These are phyloP conservation scores for Diadema setosum DNA, from an alignment of 35 echinoderm and acorn worm genomes.

Conservation along the genomic window DNA sequence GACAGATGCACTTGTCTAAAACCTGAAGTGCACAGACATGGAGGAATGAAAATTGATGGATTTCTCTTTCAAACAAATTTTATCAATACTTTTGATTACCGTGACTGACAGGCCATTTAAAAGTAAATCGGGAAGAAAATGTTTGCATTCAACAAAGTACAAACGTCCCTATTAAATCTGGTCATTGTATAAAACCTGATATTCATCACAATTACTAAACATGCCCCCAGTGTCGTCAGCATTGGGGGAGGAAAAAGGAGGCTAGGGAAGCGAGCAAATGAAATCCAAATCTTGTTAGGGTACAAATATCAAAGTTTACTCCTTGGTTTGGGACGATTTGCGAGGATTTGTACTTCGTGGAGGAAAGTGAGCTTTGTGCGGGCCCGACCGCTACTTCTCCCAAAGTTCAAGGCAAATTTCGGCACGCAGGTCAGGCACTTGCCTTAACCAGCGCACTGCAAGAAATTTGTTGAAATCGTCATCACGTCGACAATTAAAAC, in stretches of 20 bases:
- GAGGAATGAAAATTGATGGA: constrained; percentile 4
- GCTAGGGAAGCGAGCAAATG: neutral
- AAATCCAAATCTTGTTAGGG: constrained; percentile 12
- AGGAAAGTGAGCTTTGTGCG: neutral
- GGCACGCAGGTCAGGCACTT: no score
- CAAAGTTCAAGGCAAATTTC: no score
- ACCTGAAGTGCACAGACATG: no score
- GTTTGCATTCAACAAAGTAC: neutral
- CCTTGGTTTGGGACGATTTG: neutral
- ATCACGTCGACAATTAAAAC: no score
- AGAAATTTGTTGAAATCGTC: no score
- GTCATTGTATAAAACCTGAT: neutral
- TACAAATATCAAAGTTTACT: constrained; percentile 12
- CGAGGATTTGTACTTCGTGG: neutral
- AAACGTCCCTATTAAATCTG: neutral
- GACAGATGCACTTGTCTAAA: neutral
- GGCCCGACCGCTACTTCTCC: neutral
- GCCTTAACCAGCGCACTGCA: no score
- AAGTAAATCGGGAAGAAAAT: neutral
- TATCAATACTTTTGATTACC: neutral
- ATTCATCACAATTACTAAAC: constrained; percentile 11
- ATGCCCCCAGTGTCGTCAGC: neutral
- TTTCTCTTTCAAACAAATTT: neutral
- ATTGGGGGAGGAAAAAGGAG: neutral
- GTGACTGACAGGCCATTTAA: neutral